Percentiles rank a stretch among this genome's conserved stretches.
Conservation (phyloP, 2,888 invertebrate species). For the Mylabris sibirica region DNA sequence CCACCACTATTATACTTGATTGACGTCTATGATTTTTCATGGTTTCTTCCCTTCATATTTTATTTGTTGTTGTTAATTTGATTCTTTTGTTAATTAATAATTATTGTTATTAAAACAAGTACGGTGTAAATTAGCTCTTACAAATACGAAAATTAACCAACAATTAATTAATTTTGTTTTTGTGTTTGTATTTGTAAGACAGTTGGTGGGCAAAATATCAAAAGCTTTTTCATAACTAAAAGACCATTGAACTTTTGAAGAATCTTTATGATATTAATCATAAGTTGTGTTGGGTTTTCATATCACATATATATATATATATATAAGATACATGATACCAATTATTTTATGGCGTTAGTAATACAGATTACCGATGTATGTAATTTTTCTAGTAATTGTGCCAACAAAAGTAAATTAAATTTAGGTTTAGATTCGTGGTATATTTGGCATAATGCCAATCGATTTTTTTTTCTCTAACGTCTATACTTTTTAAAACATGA, state of each 20-base stretch:
- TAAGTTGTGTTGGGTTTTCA: neutral
- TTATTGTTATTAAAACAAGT: neutral
- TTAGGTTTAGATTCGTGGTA: conserved; percentile 16
- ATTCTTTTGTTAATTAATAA: neutral
- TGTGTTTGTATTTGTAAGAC: neutral
- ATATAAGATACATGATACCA: conserved; percentile 10
- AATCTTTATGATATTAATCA: conserved; percentile 13
- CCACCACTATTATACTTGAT: neutral
- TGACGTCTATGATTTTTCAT: conserved; percentile 9
- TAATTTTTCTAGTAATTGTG: conserved; percentile 19
- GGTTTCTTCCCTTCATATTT: neutral
- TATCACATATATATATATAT: conserved; percentile 3
- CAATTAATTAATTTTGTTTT: neutral
- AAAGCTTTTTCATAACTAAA: neutral
- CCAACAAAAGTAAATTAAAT: conserved; percentile 22
- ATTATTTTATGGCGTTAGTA: conserved; percentile 20
- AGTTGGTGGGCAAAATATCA: conserved; percentile 8
- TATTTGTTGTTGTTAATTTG: neutral
- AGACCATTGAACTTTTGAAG: conserved; percentile 15
- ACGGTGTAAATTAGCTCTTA: neutral
- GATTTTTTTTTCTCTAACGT: neutral
- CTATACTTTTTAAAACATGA: neutral
- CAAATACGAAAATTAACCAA: neutral
- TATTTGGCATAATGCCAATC: conserved; percentile 7
- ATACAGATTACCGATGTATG: conserved; percentile 17